Percentiles rank a stretch among this genome's conserved stretches.
Evolutionary conservation across 2,888 invertebrate genomes (phyloP).

Genomic region (Machimus rusticus): DNA sequence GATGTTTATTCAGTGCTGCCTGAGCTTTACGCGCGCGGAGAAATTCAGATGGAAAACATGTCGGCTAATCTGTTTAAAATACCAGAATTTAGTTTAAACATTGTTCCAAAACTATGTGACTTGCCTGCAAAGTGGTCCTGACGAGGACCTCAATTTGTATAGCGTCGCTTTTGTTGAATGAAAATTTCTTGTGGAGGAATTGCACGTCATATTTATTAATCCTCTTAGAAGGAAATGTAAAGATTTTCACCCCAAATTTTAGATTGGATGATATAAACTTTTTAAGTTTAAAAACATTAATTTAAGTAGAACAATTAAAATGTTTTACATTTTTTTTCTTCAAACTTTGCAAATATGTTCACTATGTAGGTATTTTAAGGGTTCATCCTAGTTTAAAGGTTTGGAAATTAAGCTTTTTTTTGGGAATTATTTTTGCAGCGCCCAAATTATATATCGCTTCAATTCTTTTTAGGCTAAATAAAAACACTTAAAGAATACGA

Average conservation of each 20-base stretch:
- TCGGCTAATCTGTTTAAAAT: slow-evolving; percentile 43
- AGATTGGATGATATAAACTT: not conserved
- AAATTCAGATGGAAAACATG: slow-evolving; percentile 41
- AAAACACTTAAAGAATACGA: too few relatives aligned
- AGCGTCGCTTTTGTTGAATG: slow-evolving; percentile 16
- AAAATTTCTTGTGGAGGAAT: slow-evolving; percentile 13
- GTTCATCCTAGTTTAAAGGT: too few relatives aligned
- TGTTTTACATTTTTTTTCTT: too few relatives aligned
- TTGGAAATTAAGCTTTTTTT: too few relatives aligned
- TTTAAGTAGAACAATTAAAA: not conserved
- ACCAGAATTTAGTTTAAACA: slow-evolving; percentile 43
- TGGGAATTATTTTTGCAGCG: too few relatives aligned
- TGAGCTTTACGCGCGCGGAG: not conserved
- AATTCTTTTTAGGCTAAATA: too few relatives aligned
- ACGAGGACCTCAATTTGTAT: slow-evolving; percentile 24
- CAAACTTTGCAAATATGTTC: too few relatives aligned
- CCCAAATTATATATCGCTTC: too few relatives aligned
- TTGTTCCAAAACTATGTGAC: slow-evolving; percentile 43
- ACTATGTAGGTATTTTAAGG: too few relatives aligned
- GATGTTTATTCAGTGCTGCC: slow-evolving; percentile 11
- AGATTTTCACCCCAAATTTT: not conserved
- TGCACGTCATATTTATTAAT: not conserved
- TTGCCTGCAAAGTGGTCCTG: slow-evolving; percentile 22
- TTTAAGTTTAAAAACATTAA: not conserved
- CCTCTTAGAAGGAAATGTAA: not conserved